phyloP scores from a whole-genome alignment of 2,888 invertebrate species.

The Parochlus steinenii region DNA sequence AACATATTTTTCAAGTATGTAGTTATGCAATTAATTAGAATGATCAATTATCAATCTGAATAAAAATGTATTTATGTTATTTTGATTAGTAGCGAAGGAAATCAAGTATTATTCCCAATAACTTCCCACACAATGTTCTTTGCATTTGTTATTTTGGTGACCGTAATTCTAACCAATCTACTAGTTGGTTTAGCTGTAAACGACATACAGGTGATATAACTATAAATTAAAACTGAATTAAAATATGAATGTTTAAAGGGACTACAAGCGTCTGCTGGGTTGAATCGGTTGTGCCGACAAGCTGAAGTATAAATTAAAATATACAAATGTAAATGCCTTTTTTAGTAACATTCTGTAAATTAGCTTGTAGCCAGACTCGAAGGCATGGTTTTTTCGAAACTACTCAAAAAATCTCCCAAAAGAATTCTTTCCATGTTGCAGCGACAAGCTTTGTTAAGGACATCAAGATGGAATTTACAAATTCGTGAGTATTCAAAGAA shows the following conservation, averaged over 20 bases:
- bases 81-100: slow-evolving; percentile 23
- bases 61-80: slow-evolving; percentile 12
- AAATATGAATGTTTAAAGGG: slow-evolving; percentile 33
- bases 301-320: too few species aligned
- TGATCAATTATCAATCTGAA: slow-evolving; percentile 15
- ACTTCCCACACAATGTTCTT: slow-evolving; percentile 63
- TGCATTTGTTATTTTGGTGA: slow-evolving; percentile 60
- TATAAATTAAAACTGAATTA: neutral
- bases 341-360: too few species aligned
- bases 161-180: slow-evolving; percentile 66
- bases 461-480: slow-evolving; percentile 53
- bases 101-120: slow-evolving; percentile 43
- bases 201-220: slow-evolving; percentile 46
- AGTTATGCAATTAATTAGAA: too few species aligned
- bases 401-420: slow-evolving; percentile 48
- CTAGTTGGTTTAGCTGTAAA: slow-evolving; percentile 74
- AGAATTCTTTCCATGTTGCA: slow-evolving; percentile 48
- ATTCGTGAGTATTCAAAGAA: too few species aligned
- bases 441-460: slow-evolving; percentile 56
- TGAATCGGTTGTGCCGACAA: slow-evolving; percentile 64
- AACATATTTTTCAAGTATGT: slow-evolving; percentile 54
- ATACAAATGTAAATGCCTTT: too few species aligned
- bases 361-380: slow-evolving; percentile 68
- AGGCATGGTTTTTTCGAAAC: slow-evolving; percentile 62
- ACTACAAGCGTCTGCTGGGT: slow-evolving; percentile 60